Evolutionary conservation across 2,888 invertebrate species (phyloP), one percentile per base, ranked within the genome.

Genomic region (Drosophila pseudotalamancana): DNA sequence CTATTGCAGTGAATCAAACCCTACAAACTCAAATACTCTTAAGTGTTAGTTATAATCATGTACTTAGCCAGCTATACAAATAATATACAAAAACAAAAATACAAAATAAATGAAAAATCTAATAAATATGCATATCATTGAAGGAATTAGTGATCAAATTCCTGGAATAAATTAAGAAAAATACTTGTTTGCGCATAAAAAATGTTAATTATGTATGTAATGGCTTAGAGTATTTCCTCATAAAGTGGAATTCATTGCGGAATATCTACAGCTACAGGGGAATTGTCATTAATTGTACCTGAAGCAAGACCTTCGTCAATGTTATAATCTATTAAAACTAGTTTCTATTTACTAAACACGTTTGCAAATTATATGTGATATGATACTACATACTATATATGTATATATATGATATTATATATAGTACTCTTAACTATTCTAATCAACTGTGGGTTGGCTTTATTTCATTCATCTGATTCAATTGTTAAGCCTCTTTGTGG

Each of bases 1-100:
- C 34, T 39, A 14, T 59, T 82, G 76, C 75, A 82, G 35, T 75
- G 29, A 51, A 42, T 1, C 12, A 4, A 25, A 6, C 11, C 8
- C 9, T 11, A 23, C 6, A n/a, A 21, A n/a, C 21, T 12, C n/a
- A 16, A 31, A 6, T 53, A 27, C 16, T 6, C 4, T 19, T 53
- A 23, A 48, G 35, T 34, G 23, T n/a, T 43, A 46, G 19, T n/a
- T 25, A 16, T 34, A 21, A 23, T 21, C 34, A 32, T 23, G 21
- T 16, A 5, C 2, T 29, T 46, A 39, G 42, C 42, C 29, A 43
- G n/a, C 6, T 16, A 42, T n/a, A 34, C 27, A 68, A 42, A 42
- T 27, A 49, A 8, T 23, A 57, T 29, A 37, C 6, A 25, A 18
- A 19, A 21, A 14, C 32, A 42, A 6, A 23, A 4, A n/a, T 9